Percentiles rank a stretch among this genome's conserved stretches.
These are phyloP conservation scores for Myxocyprinus asiaticus DNA, from an alignment of 2,113 vertebrate species.

Conservation along the genomic window DNA sequence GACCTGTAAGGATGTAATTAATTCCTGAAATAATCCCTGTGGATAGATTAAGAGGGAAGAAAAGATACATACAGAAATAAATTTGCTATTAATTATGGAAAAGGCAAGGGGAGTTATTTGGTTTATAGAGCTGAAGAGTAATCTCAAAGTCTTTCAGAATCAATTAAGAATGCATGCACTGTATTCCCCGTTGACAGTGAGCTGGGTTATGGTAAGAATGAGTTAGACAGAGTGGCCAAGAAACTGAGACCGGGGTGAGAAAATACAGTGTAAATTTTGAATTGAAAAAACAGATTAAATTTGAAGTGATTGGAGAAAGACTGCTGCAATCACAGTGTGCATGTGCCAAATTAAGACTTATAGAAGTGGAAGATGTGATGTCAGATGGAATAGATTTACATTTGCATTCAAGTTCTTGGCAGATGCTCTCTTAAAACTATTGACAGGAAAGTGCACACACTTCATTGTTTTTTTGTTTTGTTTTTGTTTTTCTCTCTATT, in stretches of 20 bases:
- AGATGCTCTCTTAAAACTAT: background rate
- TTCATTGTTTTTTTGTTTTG: too few relatives aligned
- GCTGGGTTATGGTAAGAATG: background rate
- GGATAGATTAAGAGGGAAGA: constrained; percentile 51
- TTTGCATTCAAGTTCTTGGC: background rate
- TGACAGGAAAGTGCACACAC: background rate
- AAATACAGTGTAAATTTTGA: constrained; percentile 4
- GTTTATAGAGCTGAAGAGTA: constrained; percentile 42
- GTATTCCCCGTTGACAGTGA: constrained; percentile 15
- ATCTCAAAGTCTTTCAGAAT: constrained; percentile 51
- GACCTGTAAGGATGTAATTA: constrained; percentile 43
- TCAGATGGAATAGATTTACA: background rate
- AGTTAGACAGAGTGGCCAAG: background rate
- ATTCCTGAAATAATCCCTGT: constrained; percentile 48
- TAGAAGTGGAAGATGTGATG: background rate
- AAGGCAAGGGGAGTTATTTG: constrained; percentile 45
- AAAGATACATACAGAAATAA: constrained; percentile 49
- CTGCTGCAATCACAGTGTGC: constrained; percentile 11
- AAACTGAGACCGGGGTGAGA: background rate
- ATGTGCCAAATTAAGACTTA: background rate
- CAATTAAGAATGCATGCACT: constrained; percentile 47
- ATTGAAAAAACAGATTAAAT: constrained; percentile 12
- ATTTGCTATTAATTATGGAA: constrained; percentile 56
- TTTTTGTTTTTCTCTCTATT: background rate
- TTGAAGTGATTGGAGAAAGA: constrained; percentile 11